Evolutionary conservation across 2,113 vertebrate species (phyloP), one percentile per base, ranked within the genome.

Genomic region (Oncorhynchus clarkii): DNA sequence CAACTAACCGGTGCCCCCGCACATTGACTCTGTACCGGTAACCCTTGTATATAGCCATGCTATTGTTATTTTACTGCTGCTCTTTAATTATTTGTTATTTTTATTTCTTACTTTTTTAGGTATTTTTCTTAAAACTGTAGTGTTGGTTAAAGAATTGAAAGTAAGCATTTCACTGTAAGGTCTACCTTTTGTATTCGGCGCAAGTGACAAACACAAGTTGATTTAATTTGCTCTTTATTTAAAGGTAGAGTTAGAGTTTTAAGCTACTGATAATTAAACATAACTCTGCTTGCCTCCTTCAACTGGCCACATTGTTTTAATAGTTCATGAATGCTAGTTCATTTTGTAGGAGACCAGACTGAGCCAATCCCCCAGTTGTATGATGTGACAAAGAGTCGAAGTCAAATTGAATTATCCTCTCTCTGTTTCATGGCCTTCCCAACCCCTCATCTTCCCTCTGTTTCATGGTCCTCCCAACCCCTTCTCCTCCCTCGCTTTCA

Each of bases 271-370:
- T 22, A 62, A 62, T 62, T 62, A 62, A 86, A 62, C 2, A 8
- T 1, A 22, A 39, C 78, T 77, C 78, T 72, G 74, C 70, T 66
- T 71, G 75, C 76, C 65, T 77, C 74, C 67, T 86, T 85, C 71
- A 73, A 78, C 74, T 75, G 76, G 71, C 78, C 66, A 73, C 77
- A 84, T 77, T 88, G 83, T 34, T 82, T 92, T 86, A 88, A 89
- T 88, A 88, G 85, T 90, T 89, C 79, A 92, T 89, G 85, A 86
- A 89, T 89, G 91, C 91, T 88, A 90, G 91, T 90, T 88, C 60
- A 88, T 88, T 87, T 85, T 71, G 57, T 72, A 77, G 72, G 72
- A 71, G 72, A 45, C 82, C 81, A 82, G 80, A 54, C 49, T 18
- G 49, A 54, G 85, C 81, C 86, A 88, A 87, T 87, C 85, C 80